A percentile compares a stretch with the other conserved stretches of the same genome.
Conservation (phyloP, 1,140 invertebrate genomes). For the Megalopta genalis region DNA sequence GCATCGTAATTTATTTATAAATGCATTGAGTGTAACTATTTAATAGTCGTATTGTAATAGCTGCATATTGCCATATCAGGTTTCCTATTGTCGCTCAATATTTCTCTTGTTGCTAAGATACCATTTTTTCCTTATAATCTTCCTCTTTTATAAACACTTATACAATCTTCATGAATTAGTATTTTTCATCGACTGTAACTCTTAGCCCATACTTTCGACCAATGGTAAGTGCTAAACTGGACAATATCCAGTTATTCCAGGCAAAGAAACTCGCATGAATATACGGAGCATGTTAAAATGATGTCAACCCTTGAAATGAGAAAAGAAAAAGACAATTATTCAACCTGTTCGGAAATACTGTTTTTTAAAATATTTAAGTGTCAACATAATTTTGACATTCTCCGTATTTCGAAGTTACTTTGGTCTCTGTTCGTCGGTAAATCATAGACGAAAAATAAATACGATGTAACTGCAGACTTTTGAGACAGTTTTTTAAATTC, state of each 20-base stretch:
- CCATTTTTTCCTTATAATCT: no score
- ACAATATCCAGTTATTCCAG: background rate
- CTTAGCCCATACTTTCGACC: background rate
- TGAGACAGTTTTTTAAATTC: slow-evolving; percentile 7
- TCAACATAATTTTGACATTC: no score
- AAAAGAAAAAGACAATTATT: no score
- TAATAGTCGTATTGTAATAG: background rate
- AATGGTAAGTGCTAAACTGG: background rate
- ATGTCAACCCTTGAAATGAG: no score
- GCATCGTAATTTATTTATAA: no score
- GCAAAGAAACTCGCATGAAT: background rate
- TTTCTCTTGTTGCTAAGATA: no score
- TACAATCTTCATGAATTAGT: background rate
- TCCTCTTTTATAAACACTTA: background rate
- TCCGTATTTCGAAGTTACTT: background rate
- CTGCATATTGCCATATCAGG: no score
- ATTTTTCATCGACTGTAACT: background rate
- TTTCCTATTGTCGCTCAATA: no score
- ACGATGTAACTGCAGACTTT: background rate
- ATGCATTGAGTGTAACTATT: background rate
- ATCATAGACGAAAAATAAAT: background rate
- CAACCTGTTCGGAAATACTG: no score
- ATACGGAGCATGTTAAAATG: no score
- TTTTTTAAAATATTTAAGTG: no score
- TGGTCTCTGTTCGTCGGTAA: no score